Evolutionary conservation across 2,113 vertebrate species (phyloP).

Genomic region (Oryzias woworae): DNA sequence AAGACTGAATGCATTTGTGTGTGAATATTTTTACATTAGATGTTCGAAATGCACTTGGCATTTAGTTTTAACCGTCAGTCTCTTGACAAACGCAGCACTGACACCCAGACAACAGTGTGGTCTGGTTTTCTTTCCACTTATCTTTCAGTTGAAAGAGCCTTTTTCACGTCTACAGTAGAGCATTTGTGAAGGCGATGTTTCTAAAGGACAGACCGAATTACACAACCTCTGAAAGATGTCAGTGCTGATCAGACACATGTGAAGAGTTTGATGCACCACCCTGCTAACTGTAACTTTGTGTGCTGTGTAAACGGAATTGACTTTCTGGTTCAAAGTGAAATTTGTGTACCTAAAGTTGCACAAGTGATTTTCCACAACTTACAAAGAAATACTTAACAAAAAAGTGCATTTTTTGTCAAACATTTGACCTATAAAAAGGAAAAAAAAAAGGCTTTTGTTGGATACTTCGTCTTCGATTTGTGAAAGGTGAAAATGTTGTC

Average conservation of each 20-base stretch:
- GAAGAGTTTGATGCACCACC: conserved; percentile 38
- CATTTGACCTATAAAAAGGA: neutral
- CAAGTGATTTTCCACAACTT: neutral
- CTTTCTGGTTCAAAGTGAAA: conserved; percentile 2
- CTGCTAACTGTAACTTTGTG: conserved; percentile 26
- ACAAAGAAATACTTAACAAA: too few relatives aligned
- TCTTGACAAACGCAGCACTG: conserved; percentile 44
- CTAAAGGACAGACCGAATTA: conserved; percentile 28
- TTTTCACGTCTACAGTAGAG: conserved; percentile 16
- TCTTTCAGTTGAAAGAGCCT: conserved; percentile 24
- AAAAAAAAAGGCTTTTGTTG: neutral
- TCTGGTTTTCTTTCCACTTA: conserved; percentile 34
- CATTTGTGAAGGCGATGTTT: conserved; percentile 21
- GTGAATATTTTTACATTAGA: conserved; percentile 29
- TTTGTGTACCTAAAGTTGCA: conserved; percentile 1
- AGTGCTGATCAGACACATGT: conserved; percentile 30
- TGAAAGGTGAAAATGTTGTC: neutral
- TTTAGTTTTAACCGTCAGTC: conserved; percentile 62
- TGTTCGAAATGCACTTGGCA: conserved; percentile 56
- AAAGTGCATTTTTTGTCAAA: neutral
- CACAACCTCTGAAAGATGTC: conserved; percentile 54
- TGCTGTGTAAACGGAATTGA: conserved; percentile 16
- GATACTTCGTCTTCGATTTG: neutral
- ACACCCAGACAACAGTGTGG: conserved; percentile 30
- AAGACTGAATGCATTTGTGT: conserved; percentile 2